Evolutionary conservation across 2,888 invertebrate species (phyloP).

Genomic region (Eristalis pertinax): DNA sequence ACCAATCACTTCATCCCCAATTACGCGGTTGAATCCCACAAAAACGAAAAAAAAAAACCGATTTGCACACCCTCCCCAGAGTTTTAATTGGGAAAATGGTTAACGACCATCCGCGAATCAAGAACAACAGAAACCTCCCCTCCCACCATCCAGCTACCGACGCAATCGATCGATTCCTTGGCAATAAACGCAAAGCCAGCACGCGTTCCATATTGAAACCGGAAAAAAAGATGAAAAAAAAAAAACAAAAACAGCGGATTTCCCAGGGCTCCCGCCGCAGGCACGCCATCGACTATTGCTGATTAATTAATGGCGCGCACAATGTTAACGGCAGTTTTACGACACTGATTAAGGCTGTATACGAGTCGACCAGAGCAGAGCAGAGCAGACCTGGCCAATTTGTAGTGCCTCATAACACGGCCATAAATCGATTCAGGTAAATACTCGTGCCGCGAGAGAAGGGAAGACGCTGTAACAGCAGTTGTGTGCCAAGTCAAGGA

Average conservation of each 20-base stretch:
- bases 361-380: too few species aligned
- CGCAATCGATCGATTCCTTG: background rate
- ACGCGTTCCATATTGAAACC: background rate
- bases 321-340: constrained; percentile 43
- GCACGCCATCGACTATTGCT: constrained; percentile 4
- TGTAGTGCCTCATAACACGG: constrained; percentile 22
- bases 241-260: background rate
- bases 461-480: background rate
- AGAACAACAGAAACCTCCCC: background rate
- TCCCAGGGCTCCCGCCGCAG: background rate
- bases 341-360: constrained; percentile 20
- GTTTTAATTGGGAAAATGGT: constrained; percentile 28
- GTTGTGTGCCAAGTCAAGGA: background rate
- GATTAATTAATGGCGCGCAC: constrained; percentile 39
- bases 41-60: background rate
- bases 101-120: background rate
- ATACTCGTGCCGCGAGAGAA: background rate
- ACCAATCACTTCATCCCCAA: background rate
- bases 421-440: constrained; percentile 48
- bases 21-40: background rate
- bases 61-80: background rate
- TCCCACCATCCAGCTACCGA: background rate
- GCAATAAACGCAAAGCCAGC: background rate
- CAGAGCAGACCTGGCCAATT: constrained; percentile 10
- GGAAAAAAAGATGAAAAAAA: too few species aligned